Evolutionary conservation across 2,113 vertebrate genomes (phyloP).

Genomic region (Cairina moschata): DNA sequence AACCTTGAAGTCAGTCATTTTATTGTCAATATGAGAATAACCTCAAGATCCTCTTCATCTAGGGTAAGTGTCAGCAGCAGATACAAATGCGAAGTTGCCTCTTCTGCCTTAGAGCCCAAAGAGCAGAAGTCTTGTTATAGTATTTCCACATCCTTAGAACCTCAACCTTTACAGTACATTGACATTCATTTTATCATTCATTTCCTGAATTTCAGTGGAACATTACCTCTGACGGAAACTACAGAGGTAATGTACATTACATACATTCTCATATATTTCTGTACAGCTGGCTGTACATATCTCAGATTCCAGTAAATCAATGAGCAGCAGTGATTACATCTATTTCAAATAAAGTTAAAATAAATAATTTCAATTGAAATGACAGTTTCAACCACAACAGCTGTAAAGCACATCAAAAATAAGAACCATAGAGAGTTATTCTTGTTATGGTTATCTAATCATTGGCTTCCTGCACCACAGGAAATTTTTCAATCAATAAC

Average conservation of each 20-base stretch:
- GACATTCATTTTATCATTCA: not conserved
- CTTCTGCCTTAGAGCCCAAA: not conserved
- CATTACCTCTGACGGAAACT: not conserved
- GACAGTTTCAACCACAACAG: not conserved
- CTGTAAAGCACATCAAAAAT: not conserved
- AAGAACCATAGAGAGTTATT: not conserved
- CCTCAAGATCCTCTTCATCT: not conserved
- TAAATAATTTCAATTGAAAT: constrained; percentile 10
- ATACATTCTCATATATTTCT: not conserved
- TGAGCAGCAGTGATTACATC: not conserved
- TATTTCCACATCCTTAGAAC: not conserved
- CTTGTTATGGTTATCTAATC: not conserved
- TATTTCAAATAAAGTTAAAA: constrained; percentile 13
- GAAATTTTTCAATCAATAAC: not conserved
- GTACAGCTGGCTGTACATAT: not conserved
- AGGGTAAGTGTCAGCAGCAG: not conserved
- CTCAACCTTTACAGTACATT: not conserved
- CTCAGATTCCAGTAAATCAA: not conserved
- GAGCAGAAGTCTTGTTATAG: not conserved
- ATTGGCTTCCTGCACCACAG: not conserved
- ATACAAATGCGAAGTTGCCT: not conserved
- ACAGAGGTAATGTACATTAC: not conserved
- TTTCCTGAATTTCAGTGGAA: not conserved
- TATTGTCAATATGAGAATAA: not conserved
- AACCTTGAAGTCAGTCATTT: not conserved